Evolutionary conservation across 2,888 invertebrate genomes (phyloP).

Genomic region (Chrysomela aeneicollis): DNA sequence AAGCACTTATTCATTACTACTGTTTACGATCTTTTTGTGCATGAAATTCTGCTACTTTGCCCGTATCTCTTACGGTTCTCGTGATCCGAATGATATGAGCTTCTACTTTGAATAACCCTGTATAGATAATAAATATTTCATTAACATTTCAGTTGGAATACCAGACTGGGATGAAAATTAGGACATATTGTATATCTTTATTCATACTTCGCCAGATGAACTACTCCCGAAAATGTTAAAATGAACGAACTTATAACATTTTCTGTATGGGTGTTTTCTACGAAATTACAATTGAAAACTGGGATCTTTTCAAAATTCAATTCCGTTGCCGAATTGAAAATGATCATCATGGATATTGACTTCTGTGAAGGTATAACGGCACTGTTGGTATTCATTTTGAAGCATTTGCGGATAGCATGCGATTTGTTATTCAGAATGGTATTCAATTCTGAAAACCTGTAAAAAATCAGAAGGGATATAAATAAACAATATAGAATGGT

Average conservation of each 20-base stretch:
- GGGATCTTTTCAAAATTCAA: constrained; percentile 50
- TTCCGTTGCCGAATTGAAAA: constrained; percentile 47
- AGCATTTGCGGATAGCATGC: constrained; percentile 32
- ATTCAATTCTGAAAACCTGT: constrained; percentile 42
- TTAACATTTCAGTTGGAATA: no score
- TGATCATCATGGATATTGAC: constrained; percentile 39
- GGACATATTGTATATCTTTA: no score
- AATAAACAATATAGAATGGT: no score
- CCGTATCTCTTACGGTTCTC: no score
- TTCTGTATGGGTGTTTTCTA: constrained; percentile 48
- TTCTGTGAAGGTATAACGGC: constrained; percentile 40
- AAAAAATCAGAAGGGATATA: constrained; percentile 20
- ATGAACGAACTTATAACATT: constrained; percentile 48
- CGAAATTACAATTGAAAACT: constrained; percentile 49
- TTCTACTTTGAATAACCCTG: no score
- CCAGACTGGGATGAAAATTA: no score
- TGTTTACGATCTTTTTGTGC: no score
- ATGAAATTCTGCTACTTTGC: no score
- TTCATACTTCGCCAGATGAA: constrained; percentile 52
- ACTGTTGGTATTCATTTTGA: constrained; percentile 37
- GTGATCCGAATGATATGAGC: no score
- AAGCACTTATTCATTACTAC: no score
- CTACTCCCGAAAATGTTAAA: constrained; percentile 51
- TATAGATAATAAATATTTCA: no score
- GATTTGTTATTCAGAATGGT: constrained; percentile 10